A percentile compares a stretch with the other conserved stretches of the same genome.
Conservation (phyloP, 2,113 vertebrate genomes). For the Etia nguti region DNA sequence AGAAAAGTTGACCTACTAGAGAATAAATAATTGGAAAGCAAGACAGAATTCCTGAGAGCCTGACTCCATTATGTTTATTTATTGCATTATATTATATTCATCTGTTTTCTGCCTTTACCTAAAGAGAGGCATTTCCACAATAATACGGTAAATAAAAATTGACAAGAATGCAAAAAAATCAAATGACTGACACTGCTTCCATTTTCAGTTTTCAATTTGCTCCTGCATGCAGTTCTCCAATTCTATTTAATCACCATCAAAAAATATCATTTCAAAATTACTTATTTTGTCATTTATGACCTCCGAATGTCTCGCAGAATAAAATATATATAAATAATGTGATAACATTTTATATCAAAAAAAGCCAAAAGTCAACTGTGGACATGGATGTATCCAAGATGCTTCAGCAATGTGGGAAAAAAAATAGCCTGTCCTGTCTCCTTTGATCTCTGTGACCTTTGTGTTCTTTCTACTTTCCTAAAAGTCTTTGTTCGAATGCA, state of each 20-base stretch:
- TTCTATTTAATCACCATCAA: background rate
- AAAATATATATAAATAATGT: background rate
- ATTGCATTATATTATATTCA: background rate
- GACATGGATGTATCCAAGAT: background rate
- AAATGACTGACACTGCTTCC: background rate
- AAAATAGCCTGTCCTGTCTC: background rate
- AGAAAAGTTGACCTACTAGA: background rate
- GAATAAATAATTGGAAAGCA: background rate
- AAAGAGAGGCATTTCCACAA: background rate
- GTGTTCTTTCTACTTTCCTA: background rate
- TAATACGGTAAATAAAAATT: background rate
- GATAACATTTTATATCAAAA: background rate
- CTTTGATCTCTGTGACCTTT: background rate
- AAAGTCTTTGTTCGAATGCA: background rate
- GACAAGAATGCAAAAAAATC: background rate
- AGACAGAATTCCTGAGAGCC: background rate
- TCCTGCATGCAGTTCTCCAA: background rate
- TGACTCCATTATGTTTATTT: background rate
- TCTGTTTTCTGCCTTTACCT: background rate
- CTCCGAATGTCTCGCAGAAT: background rate
- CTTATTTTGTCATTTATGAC: background rate
- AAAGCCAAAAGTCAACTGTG: background rate
- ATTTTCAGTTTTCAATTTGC: background rate
- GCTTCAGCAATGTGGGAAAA: background rate
- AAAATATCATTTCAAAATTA: rapidly evolving